A percentile compares a stretch with the other conserved stretches of the same genome.
Evolutionary conservation across 2,888 invertebrate genomes (phyloP).

Genomic region (Andrena dorsata): DNA sequence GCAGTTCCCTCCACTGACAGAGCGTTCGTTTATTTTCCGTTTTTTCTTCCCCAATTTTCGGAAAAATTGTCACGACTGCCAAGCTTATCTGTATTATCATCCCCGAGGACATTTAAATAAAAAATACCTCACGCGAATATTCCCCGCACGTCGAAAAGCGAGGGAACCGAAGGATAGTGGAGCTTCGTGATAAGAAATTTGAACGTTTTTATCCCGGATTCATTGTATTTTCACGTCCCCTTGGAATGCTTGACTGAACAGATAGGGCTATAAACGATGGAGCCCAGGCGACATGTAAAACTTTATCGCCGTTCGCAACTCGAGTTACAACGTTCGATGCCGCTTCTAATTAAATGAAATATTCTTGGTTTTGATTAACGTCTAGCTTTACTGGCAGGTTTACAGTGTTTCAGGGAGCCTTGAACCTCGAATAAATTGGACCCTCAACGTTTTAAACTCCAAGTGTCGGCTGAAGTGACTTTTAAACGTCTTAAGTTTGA

Average conservation of each 20-base stretch:
- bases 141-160: conserved; percentile 33
- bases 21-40: background rate
- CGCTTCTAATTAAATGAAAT: conserved; percentile 2
- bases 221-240: background rate
- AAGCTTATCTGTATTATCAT: conserved; percentile 13
- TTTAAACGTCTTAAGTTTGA: background rate
- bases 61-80: conserved; percentile 32
- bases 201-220: conserved; percentile 9
- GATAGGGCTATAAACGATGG: no score
- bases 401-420: background rate
- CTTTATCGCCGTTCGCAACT: background rate
- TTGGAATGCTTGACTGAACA: background rate
- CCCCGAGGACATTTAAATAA: conserved; percentile 31
- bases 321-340: background rate
- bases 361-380: background rate
- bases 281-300: background rate
- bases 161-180: conserved; percentile 6
- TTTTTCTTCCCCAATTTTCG: background rate
- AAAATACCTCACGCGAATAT: conserved; percentile 21
- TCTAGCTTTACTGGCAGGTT: background rate
- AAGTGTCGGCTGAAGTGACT: conserved; percentile 1
- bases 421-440: conserved; percentile 5
- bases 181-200: conserved; percentile 44
- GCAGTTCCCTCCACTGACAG: background rate
- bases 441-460: background rate